These are phyloP conservation scores for Acrossocheilus fasciatus DNA, from an alignment of 2,797 vertebrate genomes.

Conservation along the genomic window DNA sequence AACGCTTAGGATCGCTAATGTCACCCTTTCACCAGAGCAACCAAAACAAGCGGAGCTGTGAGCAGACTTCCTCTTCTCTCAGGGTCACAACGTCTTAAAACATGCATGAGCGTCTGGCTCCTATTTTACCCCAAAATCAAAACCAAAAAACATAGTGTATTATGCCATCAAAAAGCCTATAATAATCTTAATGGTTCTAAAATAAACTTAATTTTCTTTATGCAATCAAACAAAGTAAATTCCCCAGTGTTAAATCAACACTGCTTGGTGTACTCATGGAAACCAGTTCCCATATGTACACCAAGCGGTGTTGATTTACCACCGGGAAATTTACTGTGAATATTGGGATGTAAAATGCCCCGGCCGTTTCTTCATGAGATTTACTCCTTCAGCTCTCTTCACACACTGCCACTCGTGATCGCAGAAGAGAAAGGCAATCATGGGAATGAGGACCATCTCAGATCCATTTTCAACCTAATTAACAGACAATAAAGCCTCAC, in stretches of 20 bases:
- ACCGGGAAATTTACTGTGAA: too few relatives aligned
- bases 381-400: slow-evolving; percentile 45
- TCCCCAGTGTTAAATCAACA: too few relatives aligned
- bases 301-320: too few relatives aligned
- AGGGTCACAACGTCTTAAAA: not conserved
- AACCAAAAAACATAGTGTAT: not conserved
- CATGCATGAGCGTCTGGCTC: not conserved
- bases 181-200: not conserved
- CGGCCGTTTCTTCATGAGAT: not conserved
- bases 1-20: not conserved
- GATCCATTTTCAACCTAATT: slow-evolving; percentile 62
- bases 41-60: not conserved
- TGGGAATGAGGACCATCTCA: slow-evolving; percentile 20
- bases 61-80: not conserved
- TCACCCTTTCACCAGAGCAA: not conserved
- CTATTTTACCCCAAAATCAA: not conserved
- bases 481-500: slow-evolving; percentile 30
- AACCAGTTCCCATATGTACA: too few relatives aligned
- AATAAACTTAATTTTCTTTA: too few relatives aligned
- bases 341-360: not conserved
- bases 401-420: slow-evolving; percentile 6
- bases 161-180: not conserved
- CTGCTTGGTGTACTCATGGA: too few relatives aligned
- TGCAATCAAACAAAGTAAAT: too few relatives aligned
- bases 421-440: slow-evolving; percentile 43